Percentiles rank a stretch among this genome's conserved stretches.
Conservation (phyloP, 2,888 invertebrate genomes). For the Agrilus mali region DNA sequence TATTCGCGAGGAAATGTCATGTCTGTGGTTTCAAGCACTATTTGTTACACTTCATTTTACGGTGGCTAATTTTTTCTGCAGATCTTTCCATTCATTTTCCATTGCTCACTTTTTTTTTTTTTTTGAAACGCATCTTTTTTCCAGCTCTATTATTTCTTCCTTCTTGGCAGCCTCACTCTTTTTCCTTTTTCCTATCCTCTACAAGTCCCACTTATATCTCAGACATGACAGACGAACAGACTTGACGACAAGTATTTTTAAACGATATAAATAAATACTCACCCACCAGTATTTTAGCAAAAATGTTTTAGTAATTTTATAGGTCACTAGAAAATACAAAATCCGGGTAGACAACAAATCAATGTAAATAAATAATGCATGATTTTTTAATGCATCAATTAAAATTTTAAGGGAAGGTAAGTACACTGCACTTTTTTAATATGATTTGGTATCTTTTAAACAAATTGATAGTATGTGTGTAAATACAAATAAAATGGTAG, state of each 20-base stretch:
- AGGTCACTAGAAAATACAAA: too few relatives aligned
- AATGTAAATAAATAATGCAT: too few relatives aligned
- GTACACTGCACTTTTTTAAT: too few relatives aligned
- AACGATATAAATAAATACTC: too few relatives aligned
- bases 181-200: slow-evolving; percentile 11
- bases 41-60: slow-evolving; percentile 7
- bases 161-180: slow-evolving; percentile 5
- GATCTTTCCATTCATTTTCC: background rate
- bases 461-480: too few relatives aligned
- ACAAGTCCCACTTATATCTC: slow-evolving; percentile 12
- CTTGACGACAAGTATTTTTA: slow-evolving; percentile 2
- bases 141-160: slow-evolving; percentile 9
- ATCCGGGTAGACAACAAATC: too few relatives aligned
- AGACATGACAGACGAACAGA: slow-evolving; percentile 23
- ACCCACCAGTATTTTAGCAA: too few relatives aligned
- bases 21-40: slow-evolving; percentile 27
- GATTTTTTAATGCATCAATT: too few relatives aligned
- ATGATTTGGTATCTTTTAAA: too few relatives aligned
- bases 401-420: too few relatives aligned
- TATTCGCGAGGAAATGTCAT: slow-evolving; percentile 20
- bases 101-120: background rate
- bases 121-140: slow-evolving; percentile 3
- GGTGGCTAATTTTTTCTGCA: background rate
- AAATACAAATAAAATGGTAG: too few relatives aligned
- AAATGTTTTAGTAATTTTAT: too few relatives aligned